Conservation (phyloP, 2,113 vertebrate genomes). For the Cairina moschata region DNA sequence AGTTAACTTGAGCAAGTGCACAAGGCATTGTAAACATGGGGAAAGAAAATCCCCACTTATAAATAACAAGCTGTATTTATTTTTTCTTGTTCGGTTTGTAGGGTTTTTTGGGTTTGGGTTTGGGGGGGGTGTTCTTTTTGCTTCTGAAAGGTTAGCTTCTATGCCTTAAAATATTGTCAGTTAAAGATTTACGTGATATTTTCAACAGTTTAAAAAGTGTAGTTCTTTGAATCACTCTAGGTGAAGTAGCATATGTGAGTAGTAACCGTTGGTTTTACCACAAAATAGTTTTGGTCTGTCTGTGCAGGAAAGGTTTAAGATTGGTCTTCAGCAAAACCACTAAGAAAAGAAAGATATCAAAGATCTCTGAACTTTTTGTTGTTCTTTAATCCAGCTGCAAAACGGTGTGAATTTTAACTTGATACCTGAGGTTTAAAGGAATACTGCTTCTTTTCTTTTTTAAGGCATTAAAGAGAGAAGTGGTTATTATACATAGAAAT, state of each 20-base stretch:
- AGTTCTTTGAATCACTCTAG: conserved; percentile 68
- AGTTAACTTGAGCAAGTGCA: not conserved
- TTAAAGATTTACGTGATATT: conserved; percentile 66
- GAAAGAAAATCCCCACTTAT: not conserved
- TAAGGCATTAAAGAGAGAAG: not conserved
- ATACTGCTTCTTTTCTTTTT: not conserved
- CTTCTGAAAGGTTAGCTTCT: not conserved
- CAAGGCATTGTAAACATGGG: not conserved
- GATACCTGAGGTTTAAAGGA: not conserved
- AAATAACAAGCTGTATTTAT: not conserved
- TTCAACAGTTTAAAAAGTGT: conserved; percentile 69
- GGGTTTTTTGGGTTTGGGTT: not conserved
- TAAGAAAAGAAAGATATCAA: not conserved
- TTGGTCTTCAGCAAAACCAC: conserved; percentile 68
- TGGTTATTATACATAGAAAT: not conserved
- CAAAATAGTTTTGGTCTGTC: conserved; percentile 81
- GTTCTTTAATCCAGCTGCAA: conserved; percentile 23
- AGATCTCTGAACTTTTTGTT: not conserved
- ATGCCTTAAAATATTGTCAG: conserved; percentile 34
- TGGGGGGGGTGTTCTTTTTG: not conserved
- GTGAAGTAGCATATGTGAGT: conserved; percentile 58
- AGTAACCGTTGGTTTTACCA: conserved; percentile 79
- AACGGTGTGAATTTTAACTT: conserved; percentile 2
- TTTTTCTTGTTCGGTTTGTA: not conserved
- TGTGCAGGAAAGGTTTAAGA: conserved; percentile 78